Conservation (phyloP, 2,888 invertebrate species). For the Rhagium mordax region DNA sequence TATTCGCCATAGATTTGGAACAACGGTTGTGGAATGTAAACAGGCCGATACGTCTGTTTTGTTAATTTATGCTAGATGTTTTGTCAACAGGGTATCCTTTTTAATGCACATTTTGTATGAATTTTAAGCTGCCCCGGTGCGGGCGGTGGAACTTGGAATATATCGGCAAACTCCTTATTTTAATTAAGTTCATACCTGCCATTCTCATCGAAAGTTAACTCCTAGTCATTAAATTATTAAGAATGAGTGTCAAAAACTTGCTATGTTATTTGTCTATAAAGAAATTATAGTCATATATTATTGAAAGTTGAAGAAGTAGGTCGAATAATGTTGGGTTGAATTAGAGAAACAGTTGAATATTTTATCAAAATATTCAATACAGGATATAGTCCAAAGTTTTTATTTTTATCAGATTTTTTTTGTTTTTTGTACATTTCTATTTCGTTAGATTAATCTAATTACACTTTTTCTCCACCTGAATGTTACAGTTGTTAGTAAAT, state of each 20-base stretch:
- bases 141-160: neutral
- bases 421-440: neutral
- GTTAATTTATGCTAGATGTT: constrained; percentile 35
- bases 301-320: neutral
- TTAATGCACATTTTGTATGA: constrained; percentile 22
- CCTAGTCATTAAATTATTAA: neutral
- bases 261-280: neutral
- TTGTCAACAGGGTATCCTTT: constrained; percentile 27
- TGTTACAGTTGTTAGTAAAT: neutral
- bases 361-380: too few species aligned
- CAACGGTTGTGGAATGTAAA: constrained; percentile 27
- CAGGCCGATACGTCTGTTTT: constrained; percentile 29
- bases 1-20: constrained; percentile 18
- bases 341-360: too few species aligned
- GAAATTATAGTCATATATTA: neutral
- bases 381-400: too few species aligned
- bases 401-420: neutral
- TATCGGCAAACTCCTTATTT: neutral
- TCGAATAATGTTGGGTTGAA: neutral
- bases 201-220: neutral
- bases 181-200: neutral
- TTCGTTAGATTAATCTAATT: neutral
- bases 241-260: neutral
- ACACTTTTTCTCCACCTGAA: neutral
- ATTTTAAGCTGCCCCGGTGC: constrained; percentile 3